Evolutionary conservation across 2,888 invertebrate genomes (phyloP).

Genomic region (Dynastes grantii): DNA sequence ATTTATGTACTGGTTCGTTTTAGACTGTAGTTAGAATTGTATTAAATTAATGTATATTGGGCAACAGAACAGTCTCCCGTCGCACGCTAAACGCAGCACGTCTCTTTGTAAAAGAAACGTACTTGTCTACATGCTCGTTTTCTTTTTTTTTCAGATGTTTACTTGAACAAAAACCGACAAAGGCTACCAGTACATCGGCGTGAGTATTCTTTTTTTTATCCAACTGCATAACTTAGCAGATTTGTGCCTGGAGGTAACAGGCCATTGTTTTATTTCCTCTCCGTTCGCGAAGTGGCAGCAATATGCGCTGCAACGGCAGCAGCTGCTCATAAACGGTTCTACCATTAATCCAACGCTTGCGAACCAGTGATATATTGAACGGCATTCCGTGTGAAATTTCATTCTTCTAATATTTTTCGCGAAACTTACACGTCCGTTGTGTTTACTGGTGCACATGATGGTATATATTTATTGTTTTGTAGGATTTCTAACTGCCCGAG

Average conservation of each 20-base stretch:
- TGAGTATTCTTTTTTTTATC: slow-evolving; percentile 36
- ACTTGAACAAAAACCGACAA: slow-evolving; percentile 17
- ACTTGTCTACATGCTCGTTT: neutral
- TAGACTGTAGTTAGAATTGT: too few relatives aligned
- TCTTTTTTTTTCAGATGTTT: slow-evolving; percentile 31
- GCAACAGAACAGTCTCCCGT: neutral
- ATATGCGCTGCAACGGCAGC: slow-evolving; percentile 44
- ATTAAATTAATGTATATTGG: too few relatives aligned
- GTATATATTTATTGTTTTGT: slow-evolving; percentile 42
- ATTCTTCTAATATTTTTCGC: slow-evolving; percentile 41
- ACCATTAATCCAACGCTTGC: slow-evolving; percentile 38
- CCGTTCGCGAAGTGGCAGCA: slow-evolving; percentile 34
- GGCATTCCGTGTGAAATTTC: slow-evolving; percentile 49
- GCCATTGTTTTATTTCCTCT: slow-evolving; percentile 40
- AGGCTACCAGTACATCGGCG: slow-evolving; percentile 15
- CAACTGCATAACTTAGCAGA: slow-evolving; percentile 19
- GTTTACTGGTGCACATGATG: slow-evolving; percentile 5
- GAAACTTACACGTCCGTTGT: slow-evolving; percentile 38
- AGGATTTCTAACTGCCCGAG: slow-evolving; percentile 35
- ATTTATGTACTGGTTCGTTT: too few relatives aligned
- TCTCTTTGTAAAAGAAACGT: neutral
- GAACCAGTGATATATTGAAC: slow-evolving; percentile 49
- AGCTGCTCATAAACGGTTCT: slow-evolving; percentile 44
- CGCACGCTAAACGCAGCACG: neutral
- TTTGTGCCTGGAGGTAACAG: slow-evolving; percentile 41